These are phyloP conservation scores for Stegana nigrithorax DNA, from an alignment of 2,888 invertebrate species.

Conservation along the genomic window DNA sequence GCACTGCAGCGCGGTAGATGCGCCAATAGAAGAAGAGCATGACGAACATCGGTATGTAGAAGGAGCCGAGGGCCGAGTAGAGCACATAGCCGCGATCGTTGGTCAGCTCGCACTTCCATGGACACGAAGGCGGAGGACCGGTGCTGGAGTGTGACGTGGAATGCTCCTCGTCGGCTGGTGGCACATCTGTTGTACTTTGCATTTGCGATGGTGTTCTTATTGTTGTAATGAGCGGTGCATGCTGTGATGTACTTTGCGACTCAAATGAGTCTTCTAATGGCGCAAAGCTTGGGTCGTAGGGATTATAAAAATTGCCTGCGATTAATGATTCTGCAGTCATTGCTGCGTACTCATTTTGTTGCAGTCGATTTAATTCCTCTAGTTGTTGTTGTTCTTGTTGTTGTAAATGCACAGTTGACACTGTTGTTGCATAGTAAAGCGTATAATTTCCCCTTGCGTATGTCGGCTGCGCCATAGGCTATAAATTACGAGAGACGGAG, in stretches of 20 bases:
- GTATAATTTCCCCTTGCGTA: slow-evolving; percentile 68
- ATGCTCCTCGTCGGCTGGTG: slow-evolving; percentile 33
- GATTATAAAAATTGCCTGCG: slow-evolving; percentile 52
- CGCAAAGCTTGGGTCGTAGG: slow-evolving; percentile 56
- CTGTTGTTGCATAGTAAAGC: slow-evolving; percentile 65
- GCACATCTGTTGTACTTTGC: slow-evolving; percentile 26
- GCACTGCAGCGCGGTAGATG: slow-evolving; percentile 93
- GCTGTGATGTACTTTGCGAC: slow-evolving; percentile 37
- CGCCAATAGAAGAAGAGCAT: slow-evolving; percentile 99
- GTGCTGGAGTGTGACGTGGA: slow-evolving; percentile 27
- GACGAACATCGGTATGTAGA: slow-evolving; percentile 97
- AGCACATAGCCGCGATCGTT: slow-evolving; percentile 96
- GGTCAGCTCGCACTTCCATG: slow-evolving; percentile 90
- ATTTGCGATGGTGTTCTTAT: slow-evolving; percentile 22
- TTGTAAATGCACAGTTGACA: slow-evolving; percentile 38
- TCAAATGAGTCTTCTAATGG: slow-evolving; percentile 48
- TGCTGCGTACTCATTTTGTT: slow-evolving; percentile 10
- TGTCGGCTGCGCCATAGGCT: slow-evolving; percentile 62
- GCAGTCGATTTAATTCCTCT: slow-evolving; percentile 26
- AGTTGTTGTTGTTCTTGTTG: slow-evolving; percentile 65
- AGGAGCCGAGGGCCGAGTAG: slow-evolving; percentile 97
- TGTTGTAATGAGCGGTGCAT: slow-evolving; percentile 19
- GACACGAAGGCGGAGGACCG: slow-evolving; percentile 74
- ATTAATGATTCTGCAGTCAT: slow-evolving; percentile 1
- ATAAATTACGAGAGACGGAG: slow-evolving; percentile 25